A percentile compares a stretch with the other conserved stretches of the same genome.
Evolutionary conservation across 2,113 vertebrate genomes (phyloP).

Genomic region (Xiphophorus hellerii): DNA sequence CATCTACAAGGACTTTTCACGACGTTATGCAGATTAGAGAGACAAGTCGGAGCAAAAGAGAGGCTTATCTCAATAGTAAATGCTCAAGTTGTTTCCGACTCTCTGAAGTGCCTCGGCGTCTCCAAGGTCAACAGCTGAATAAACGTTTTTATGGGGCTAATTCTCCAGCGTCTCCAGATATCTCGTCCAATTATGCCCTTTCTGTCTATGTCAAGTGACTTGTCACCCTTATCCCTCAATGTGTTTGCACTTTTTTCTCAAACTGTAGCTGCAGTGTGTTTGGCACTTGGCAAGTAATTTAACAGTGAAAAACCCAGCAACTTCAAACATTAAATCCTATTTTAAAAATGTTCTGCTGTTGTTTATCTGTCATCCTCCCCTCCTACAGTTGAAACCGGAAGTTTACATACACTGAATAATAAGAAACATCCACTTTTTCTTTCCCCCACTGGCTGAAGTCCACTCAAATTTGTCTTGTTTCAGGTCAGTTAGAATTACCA

Average conservation of each 20-base stretch:
- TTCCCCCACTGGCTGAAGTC: too few species aligned
- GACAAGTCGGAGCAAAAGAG: slow-evolving; percentile 35
- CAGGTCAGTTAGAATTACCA: too few species aligned
- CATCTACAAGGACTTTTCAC: slow-evolving; percentile 48
- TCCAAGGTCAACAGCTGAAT: slow-evolving; percentile 68
- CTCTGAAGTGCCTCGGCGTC: slow-evolving; percentile 24
- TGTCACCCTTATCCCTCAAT: background rate
- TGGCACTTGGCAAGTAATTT: too few species aligned
- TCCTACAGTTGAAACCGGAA: too few species aligned
- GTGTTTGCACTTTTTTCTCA: background rate
- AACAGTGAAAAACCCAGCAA: too few species aligned
- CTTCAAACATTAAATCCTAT: too few species aligned
- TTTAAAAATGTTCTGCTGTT: too few species aligned
- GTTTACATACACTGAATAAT: too few species aligned
- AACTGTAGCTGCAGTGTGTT: background rate
- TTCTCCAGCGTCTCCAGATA: slow-evolving; percentile 36
- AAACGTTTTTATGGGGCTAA: slow-evolving; percentile 56
- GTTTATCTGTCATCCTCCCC: too few species aligned
- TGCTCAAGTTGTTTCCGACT: slow-evolving; percentile 59
- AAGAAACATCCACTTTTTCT: too few species aligned
- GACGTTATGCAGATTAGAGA: slow-evolving; percentile 40
- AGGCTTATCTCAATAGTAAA: slow-evolving; percentile 64
- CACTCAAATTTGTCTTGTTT: too few species aligned
- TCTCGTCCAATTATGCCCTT: slow-evolving; percentile 32
- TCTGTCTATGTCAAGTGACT: slow-evolving; percentile 23